Evolutionary conservation across 2,888 invertebrate species (phyloP), one percentile per base, ranked within the genome.

Genomic region (Lithophane socia): DNA sequence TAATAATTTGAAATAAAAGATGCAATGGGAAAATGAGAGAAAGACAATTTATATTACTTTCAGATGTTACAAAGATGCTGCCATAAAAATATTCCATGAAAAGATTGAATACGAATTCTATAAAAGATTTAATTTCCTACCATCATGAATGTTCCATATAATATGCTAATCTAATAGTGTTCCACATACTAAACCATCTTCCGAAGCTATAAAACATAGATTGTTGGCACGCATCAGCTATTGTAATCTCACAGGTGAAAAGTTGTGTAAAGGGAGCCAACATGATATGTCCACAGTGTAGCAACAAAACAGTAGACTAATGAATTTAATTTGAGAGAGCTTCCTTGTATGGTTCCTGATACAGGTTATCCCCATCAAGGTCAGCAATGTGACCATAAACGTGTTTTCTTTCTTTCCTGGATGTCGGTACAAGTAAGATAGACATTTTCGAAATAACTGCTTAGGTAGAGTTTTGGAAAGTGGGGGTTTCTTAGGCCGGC

Each of bases 191-290:
- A 58, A 75, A 74, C 61, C 67, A 49, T 69, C 3, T 74, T 56
- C 49, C 37, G 37, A 56, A 73, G 77, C 65, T 61, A 84, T 86
- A 86, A 87, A 86, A 79, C 60, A 77, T 76, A 77, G 77, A 84
- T 75, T 78, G 74, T 58, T 73, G 58, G 56, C 81, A 83, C 76
- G 79, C 80, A 80, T 82, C 79, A 61, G 81, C 71, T 87, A 79
- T 64, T 80, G 47, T 85, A 79, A 87, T 86, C 86, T 85, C 79
- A 81, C 80, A 87, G 86, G 87, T 86, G 72, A 85, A 86, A 80
- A 80, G 77, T 80, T 75, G 54, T 73, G 64, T 69, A 65, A 68
- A 75, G 71, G 29, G n/a, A 77, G 58, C 73, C 75, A 54, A 77
- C 71, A 86, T 47, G 70, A 75, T n/a, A 75, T 49, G 58, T 10